phyloP scores from a whole-genome alignment of 1,140 invertebrate species.

The Trissolcus basalis region DNA sequence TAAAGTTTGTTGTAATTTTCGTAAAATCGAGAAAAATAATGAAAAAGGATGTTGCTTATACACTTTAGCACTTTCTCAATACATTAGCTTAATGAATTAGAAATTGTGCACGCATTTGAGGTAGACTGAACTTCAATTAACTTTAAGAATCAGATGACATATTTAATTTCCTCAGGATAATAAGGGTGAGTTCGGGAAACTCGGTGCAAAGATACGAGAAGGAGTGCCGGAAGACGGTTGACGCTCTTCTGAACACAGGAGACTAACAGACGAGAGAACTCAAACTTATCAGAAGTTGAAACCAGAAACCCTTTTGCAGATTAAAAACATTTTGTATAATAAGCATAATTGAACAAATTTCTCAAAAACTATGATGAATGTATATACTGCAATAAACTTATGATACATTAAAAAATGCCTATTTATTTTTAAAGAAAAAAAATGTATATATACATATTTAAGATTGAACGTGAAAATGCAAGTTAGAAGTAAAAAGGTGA shows the following conservation, averaged over 20 bases:
- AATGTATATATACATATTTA: no score
- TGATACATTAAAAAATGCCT: neutral
- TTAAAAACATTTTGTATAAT: slow-evolving; percentile 34
- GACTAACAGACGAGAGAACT: slow-evolving; percentile 55
- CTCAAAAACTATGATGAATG: no score
- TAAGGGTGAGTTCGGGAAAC: slow-evolving; percentile 67
- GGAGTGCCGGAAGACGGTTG: slow-evolving; percentile 67
- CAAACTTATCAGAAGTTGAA: slow-evolving; percentile 64
- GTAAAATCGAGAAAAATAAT: neutral
- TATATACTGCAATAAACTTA: no score
- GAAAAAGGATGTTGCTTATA: slow-evolving; percentile 20
- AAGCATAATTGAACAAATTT: slow-evolving; percentile 14
- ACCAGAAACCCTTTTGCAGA: slow-evolving; percentile 50
- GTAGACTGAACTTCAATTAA: slow-evolving; percentile 68
- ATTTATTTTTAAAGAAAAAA: neutral
- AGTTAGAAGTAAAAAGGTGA: slow-evolving; percentile 47
- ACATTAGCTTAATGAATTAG: slow-evolving; percentile 71
- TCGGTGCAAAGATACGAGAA: slow-evolving; percentile 61
- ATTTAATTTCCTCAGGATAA: slow-evolving; percentile 73
- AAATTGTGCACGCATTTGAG: slow-evolving; percentile 63
- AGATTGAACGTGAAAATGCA: slow-evolving; percentile 47
- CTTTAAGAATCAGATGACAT: slow-evolving; percentile 73
- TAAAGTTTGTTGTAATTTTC: neutral
- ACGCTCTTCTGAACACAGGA: slow-evolving; percentile 47
- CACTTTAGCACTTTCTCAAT: slow-evolving; percentile 52